phyloP scores from a whole-genome alignment of 2,888 invertebrate genomes.

The Acronicta aceris region DNA sequence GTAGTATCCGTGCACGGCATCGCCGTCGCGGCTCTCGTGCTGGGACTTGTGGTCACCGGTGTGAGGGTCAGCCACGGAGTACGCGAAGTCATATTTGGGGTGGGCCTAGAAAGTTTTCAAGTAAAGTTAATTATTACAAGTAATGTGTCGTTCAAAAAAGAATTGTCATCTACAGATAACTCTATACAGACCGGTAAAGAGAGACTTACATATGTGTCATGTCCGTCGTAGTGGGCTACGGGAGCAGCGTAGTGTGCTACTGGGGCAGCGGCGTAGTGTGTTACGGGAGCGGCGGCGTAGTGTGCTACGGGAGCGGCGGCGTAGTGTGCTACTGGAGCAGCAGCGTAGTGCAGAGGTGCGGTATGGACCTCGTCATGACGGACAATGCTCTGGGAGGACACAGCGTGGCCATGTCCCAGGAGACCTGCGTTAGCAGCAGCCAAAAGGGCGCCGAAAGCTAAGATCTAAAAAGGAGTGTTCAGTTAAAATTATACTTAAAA shows the following conservation, averaged over 20 bases:
- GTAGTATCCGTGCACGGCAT: slow-evolving; percentile 84
- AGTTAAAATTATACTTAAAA: not conserved
- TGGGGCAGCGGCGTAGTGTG: slow-evolving; percentile 60
- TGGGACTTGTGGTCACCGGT: slow-evolving; percentile 90
- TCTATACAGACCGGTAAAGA: not conserved
- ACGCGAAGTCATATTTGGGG: slow-evolving; percentile 87
- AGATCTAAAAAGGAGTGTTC: slow-evolving; percentile 22
- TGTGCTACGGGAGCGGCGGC: slow-evolving; percentile 44
- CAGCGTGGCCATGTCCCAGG: slow-evolving; percentile 69
- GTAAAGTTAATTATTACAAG: not conserved
- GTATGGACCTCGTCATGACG: slow-evolving; percentile 62
- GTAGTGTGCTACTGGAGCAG: slow-evolving; percentile 46
- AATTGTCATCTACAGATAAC: too few species aligned
- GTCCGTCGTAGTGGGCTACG: slow-evolving; percentile 51
- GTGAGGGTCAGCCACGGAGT: slow-evolving; percentile 89
- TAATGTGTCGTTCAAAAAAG: not conserved
- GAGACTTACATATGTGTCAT: slow-evolving; percentile 61
- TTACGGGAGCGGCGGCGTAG: slow-evolving; percentile 49
- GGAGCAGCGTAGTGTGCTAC: slow-evolving; percentile 54
- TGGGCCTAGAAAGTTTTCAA: slow-evolving; percentile 68
- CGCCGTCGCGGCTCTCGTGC: slow-evolving; percentile 78
- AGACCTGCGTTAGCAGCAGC: slow-evolving; percentile 59
- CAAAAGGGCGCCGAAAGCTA: slow-evolving; percentile 62
- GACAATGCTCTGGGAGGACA: slow-evolving; percentile 72
- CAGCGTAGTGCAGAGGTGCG: slow-evolving; percentile 52